phyloP scores from a whole-genome alignment of 2,888 invertebrate genomes.

The Exocentrus adspersus region DNA sequence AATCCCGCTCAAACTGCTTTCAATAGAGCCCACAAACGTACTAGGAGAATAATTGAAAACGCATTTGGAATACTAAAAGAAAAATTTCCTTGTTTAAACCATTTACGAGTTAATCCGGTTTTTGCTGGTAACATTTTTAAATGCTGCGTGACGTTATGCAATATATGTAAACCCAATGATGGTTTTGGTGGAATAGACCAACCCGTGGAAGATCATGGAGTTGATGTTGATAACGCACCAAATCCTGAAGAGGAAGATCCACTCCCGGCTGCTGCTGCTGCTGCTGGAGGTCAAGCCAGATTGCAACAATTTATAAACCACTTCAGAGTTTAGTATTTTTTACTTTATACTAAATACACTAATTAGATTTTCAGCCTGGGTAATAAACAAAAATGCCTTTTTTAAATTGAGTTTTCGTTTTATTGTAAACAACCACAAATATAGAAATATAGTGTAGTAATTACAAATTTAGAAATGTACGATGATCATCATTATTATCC shows the following conservation, averaged over 20 bases:
- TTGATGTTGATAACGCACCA: not conserved
- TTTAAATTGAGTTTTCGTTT: too few relatives aligned
- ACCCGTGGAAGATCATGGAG: not conserved
- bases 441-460: too few relatives aligned
- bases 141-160: not conserved
- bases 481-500: too few relatives aligned
- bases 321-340: not conserved
- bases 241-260: not conserved
- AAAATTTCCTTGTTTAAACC: slow-evolving; percentile 28
- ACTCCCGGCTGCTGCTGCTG: not conserved
- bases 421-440: too few relatives aligned
- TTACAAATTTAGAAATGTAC: not conserved
- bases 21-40: not conserved
- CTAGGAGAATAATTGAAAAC: slow-evolving; percentile 21
- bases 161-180: not conserved
- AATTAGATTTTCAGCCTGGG: too few relatives aligned
- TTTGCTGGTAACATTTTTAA: not conserved
- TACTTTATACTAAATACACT: too few relatives aligned
- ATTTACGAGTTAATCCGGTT: not conserved
- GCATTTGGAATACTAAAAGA: slow-evolving; percentile 26
- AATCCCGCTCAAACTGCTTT: not conserved
- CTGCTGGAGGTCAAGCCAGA: not conserved
- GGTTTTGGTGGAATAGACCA: not conserved
- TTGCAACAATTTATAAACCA: not conserved
- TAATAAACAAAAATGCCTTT: too few relatives aligned